Conservation (phyloP, 2,113 vertebrate species). For the Mesocricetus auratus region DNA sequence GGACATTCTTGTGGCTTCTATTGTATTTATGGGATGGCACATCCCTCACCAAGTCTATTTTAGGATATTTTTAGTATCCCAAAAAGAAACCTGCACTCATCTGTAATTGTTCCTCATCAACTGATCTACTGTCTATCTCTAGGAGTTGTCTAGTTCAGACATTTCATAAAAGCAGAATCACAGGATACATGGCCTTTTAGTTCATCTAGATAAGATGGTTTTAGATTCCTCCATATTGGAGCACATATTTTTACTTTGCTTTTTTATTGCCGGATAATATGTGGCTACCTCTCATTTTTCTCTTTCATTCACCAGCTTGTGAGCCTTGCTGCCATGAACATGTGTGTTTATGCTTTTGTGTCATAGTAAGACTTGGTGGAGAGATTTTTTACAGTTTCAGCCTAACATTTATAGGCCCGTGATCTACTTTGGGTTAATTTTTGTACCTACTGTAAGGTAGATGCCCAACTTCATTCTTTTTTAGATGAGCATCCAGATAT, state of each 20-base stretch:
- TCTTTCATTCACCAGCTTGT: background rate
- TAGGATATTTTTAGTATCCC: background rate
- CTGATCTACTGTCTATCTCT: background rate
- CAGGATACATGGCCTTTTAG: background rate
- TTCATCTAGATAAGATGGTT: background rate
- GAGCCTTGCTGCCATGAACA: background rate
- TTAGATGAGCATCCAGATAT: background rate
- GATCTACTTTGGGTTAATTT: conserved; percentile 22
- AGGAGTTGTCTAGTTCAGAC: background rate
- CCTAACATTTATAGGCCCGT: background rate
- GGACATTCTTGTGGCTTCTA: background rate
- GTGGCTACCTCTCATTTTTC: background rate
- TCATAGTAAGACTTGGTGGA: conserved; percentile 12
- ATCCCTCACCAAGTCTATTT: background rate
- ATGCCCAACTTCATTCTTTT: background rate
- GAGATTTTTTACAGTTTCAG: background rate
- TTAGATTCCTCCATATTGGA: background rate
- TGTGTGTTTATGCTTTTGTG: background rate
- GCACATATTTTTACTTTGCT: background rate
- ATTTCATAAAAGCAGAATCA: background rate
- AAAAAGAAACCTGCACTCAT: background rate
- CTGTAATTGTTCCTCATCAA: background rate
- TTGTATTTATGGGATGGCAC: background rate
- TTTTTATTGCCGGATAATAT: background rate
- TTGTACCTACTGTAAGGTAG: background rate